Evolutionary conservation across 2,113 vertebrate species (phyloP).

Genomic region (Anguilla rostrata): DNA sequence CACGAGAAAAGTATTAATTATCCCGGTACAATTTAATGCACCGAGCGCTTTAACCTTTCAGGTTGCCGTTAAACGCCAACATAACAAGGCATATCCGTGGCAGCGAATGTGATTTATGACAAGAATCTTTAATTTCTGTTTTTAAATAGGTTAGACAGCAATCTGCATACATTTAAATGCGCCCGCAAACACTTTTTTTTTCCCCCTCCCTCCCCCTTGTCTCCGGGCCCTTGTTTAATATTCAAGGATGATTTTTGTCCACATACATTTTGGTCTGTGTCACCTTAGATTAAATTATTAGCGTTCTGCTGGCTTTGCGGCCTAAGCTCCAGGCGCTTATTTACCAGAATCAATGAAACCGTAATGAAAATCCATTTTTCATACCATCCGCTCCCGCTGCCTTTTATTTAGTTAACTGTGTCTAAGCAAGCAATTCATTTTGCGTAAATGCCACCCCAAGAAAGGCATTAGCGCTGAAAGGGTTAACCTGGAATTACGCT

Average conservation of each 20-base stretch:
- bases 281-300: constrained; percentile 90
- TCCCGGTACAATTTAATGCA: constrained; percentile 99
- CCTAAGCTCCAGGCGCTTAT: constrained; percentile 83
- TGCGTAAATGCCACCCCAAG: constrained; percentile 96
- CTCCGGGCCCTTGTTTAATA: constrained; percentile 88
- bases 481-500: constrained; percentile 84
- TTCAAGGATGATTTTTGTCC: constrained; percentile 90
- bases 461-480: constrained; percentile 78
- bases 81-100: constrained; percentile 88
- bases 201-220: constrained; percentile 59
- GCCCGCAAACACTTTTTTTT: constrained; percentile 73
- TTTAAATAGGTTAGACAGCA: constrained; percentile 92
- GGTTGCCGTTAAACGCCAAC: constrained; percentile 94
- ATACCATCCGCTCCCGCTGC: constrained; percentile 98
- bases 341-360: constrained; percentile 97
- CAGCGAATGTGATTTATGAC: constrained; percentile 91
- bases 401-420: constrained; percentile 99
- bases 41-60: constrained; percentile 99
- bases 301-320: constrained; percentile 85
- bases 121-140: constrained; percentile 99
- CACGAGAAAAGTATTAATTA: constrained; percentile 99
- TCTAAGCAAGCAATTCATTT: constrained; percentile 99
- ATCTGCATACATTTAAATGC: constrained; percentile 92
- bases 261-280: constrained; percentile 93
- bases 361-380: constrained; percentile 99